These are phyloP conservation scores for Scolopax rusticola DNA, from an alignment of 2,797 vertebrate genomes.

Conservation along the genomic window DNA sequence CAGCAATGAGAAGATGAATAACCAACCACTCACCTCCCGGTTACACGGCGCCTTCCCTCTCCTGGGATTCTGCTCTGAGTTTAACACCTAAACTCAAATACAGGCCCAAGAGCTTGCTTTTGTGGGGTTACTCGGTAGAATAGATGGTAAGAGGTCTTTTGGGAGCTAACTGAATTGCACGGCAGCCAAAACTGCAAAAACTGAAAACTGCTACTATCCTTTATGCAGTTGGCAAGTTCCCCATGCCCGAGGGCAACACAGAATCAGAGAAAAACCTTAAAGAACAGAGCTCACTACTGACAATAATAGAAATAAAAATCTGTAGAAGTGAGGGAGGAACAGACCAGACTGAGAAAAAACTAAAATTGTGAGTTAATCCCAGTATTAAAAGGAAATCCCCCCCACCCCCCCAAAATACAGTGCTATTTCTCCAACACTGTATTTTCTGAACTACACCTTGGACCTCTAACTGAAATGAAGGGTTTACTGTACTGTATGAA, in stretches of 20 bases:
- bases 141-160: background rate
- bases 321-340: background rate
- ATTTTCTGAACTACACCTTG: background rate
- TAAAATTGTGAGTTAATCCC: background rate
- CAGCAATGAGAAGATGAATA: background rate
- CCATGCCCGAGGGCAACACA: background rate
- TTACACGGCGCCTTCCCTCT: background rate
- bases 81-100: background rate
- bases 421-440: background rate
- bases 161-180: background rate
- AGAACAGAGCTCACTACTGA: background rate
- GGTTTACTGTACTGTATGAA: background rate
- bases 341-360: background rate
- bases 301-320: background rate
- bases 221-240: background rate
- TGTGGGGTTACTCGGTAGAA: background rate
- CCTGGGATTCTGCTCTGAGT: rapidly evolving
- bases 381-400: background rate
- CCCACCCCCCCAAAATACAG: no score
- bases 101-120: background rate
- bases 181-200: background rate
- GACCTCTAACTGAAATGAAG: background rate
- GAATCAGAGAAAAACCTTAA: background rate
- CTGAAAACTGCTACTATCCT: background rate
- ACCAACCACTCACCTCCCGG: background rate